Conservation (phyloP, 1,140 invertebrate species). For the Sycophaga agraensis region DNA sequence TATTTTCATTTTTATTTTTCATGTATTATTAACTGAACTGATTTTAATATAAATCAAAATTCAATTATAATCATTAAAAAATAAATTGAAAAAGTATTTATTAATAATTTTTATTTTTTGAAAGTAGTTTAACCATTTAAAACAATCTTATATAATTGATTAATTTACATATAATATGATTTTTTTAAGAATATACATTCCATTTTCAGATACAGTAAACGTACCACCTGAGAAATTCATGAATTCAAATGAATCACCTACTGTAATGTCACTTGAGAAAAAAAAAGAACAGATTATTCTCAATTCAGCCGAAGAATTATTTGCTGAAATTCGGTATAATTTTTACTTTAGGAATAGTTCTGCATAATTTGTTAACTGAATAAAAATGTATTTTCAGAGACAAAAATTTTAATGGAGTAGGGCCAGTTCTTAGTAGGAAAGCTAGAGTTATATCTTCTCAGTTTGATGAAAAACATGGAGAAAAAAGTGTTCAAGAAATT, state of each 20-base stretch:
- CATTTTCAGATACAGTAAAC: conserved; percentile 75
- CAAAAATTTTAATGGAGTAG: conserved; percentile 92
- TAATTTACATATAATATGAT: no score
- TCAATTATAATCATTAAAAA: background rate
- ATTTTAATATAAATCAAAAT: background rate
- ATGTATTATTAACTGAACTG: background rate
- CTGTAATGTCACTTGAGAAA: conserved; percentile 65
- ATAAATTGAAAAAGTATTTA: background rate
- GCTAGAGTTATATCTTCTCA: conserved; percentile 84
- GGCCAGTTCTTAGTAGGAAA: conserved; percentile 81
- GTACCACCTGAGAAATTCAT: conserved; percentile 84
- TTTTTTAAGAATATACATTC: conserved; percentile 20
- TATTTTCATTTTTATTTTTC: background rate
- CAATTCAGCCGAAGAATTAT: conserved; percentile 89
- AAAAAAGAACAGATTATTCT: conserved; percentile 82
- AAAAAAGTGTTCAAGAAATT: conserved; percentile 90
- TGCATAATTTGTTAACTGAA: conserved; percentile 3
- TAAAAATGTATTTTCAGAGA: conserved; percentile 66
- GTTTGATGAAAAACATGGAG: conserved; percentile 81
- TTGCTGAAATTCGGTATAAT: conserved; percentile 70
- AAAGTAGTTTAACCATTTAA: no score
- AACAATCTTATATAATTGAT: conserved; percentile 10
- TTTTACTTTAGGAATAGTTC: background rate
- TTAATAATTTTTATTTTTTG: conserved; percentile 2
- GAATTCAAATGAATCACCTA: conserved; percentile 64